A percentile compares a stretch with the other conserved stretches of the same genome.
Evolutionary conservation across 2,797 vertebrate species (phyloP).

Genomic region (Cottoperca gobio): DNA sequence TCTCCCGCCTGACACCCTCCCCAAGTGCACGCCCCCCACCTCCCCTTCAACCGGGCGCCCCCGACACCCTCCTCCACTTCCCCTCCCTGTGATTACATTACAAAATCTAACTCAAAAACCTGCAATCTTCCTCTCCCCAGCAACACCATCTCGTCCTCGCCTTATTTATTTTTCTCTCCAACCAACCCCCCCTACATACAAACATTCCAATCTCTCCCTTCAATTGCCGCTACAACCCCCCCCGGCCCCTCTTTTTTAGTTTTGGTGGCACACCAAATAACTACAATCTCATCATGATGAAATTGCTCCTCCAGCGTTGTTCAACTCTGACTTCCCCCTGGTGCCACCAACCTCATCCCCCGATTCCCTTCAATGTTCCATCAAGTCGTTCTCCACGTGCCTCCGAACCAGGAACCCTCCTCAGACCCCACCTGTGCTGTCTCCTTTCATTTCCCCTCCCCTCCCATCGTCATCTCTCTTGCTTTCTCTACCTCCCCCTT

Average conservation of each 20-base stretch:
- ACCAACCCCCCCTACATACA: constrained; percentile 5
- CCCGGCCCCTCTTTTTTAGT: constrained; percentile 5
- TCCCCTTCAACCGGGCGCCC: neutral
- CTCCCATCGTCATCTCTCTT: neutral
- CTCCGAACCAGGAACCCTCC: constrained; percentile 11
- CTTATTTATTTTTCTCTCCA: constrained; percentile 17
- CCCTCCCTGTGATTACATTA: constrained; percentile 55
- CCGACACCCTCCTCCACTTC: neutral
- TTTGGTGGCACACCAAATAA: constrained; percentile 36
- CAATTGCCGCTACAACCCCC: neutral
- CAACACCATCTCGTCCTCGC: constrained; percentile 2
- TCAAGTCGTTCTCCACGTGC: constrained; percentile 33
- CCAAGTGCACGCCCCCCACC: neutral
- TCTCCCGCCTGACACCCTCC: neutral
- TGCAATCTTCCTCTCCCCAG: constrained; percentile 43
- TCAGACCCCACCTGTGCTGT: constrained; percentile 1
- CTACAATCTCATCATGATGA: constrained; percentile 48
- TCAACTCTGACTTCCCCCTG: constrained; percentile 30
- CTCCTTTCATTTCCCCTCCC: constrained; percentile 13
- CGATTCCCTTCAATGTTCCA: constrained; percentile 52
- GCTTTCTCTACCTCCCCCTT: neutral
- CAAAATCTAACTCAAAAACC: constrained; percentile 51
- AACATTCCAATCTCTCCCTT: constrained; percentile 35
- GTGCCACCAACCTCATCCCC: constrained; percentile 27
- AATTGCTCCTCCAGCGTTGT: constrained; percentile 51